Base-by-base conservation (phyloP, 2,113 vertebrate species). In the Podarcis muralis region DNA sequence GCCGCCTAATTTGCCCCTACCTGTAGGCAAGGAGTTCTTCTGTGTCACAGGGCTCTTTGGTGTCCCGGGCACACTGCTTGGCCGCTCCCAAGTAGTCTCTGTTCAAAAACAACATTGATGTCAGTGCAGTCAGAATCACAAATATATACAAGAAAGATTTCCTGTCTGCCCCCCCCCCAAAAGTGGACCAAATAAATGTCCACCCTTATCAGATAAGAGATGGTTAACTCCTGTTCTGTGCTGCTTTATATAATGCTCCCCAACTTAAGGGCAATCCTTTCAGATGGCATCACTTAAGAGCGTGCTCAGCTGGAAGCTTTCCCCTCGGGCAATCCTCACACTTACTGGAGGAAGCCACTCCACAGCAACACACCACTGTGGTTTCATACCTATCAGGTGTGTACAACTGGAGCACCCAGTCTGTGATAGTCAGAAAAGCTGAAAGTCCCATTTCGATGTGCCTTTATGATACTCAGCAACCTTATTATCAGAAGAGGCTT, bases 81-180 rank as follows among this genome's bases (percentile, higher is more conserved):
- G 99, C 79, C 97, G 97, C 93, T 99, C 98, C 99, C 99, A 99
- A 88, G 98, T 99, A 0, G 99, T 99, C 95, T 99, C 99, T 99
- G 95, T 89, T 9, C 53, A 93, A 86, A 91, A 65, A 59, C 93
- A 96, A 91, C 65, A 65, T 22, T 23, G 85, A 0, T 3, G 32
- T 95, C 84, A 93, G 53, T 76, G 37, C 30, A 82, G 35, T 32
- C 27, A 48, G 20, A 53, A 77, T 77, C 35, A 35, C 25, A 43
- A 77, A 68, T 3, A 68, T 30, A 66, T 35, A 3, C 13, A 71
- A 5, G 16, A 16, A 80, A 86, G 16, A 23, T 15, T 11, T 43
- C 25, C 27, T 66, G 57, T 30, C 30, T 37, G 27, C 18, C 9
- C 22, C 4, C 16, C 23, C 32, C 2, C 43, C 30, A 22, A 53